Percentiles rank a stretch among this genome's conserved stretches.
These are phyloP conservation scores for Colletes collaris DNA, from an alignment of 2,888 invertebrate species.

Conservation along the genomic window DNA sequence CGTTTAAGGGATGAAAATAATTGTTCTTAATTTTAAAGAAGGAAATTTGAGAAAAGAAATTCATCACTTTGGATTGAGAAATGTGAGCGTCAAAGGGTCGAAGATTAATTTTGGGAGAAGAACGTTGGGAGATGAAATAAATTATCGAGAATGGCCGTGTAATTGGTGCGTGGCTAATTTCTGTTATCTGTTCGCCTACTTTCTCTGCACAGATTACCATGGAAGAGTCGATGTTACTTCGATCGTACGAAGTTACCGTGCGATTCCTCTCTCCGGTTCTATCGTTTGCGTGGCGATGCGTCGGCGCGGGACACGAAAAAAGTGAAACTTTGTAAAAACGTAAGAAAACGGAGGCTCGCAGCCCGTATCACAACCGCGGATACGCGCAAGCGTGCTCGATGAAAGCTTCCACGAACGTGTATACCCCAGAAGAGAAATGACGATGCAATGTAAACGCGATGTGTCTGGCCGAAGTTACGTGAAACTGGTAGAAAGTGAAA, in stretches of 20 bases:
- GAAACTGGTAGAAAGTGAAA: slow-evolving; percentile 55
- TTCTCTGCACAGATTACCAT: slow-evolving; percentile 2
- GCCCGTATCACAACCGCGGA: background rate
- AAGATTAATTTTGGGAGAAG: no score
- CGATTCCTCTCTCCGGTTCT: slow-evolving; percentile 2
- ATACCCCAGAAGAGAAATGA: slow-evolving; percentile 24
- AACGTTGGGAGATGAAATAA: background rate
- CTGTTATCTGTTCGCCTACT: background rate
- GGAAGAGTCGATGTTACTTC: slow-evolving; percentile 15
- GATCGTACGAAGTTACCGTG: background rate
- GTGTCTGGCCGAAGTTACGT: slow-evolving; percentile 27
- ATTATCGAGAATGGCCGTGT: slow-evolving; percentile 13
- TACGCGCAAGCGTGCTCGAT: background rate
- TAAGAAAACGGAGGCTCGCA: slow-evolving; percentile 3
- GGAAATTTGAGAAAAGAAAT: no score
- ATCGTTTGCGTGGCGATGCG: background rate
- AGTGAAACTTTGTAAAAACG: background rate
- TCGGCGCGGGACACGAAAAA: background rate
- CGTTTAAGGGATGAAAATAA: no score
- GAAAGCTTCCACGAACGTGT: background rate
- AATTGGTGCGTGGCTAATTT: background rate
- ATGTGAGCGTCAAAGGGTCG: no score
- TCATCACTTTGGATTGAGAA: no score
- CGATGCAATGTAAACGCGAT: slow-evolving; percentile 30
- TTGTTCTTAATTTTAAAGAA: no score